Evolutionary conservation across 2,888 invertebrate species (phyloP).

Genomic region (Eupsilia transversa): DNA sequence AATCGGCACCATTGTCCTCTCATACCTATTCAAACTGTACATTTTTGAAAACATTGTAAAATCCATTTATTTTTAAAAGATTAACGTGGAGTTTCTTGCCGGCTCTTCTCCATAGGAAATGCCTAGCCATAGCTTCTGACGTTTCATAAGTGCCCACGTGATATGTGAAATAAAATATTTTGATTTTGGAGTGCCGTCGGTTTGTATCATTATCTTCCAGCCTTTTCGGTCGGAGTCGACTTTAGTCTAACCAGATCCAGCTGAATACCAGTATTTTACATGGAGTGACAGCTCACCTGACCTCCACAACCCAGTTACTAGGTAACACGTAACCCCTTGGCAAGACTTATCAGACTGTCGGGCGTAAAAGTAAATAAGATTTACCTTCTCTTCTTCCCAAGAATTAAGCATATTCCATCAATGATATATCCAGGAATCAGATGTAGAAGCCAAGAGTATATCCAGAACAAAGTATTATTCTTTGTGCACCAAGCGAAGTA

Average conservation of each 20-base stretch:
- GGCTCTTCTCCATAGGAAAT: no score
- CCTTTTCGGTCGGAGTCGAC: not conserved
- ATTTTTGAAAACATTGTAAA: no score
- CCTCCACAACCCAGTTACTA: not conserved
- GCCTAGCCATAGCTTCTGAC: no score
- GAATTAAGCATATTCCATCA: conserved; percentile 57
- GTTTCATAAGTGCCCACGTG: no score
- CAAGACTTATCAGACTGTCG: not conserved
- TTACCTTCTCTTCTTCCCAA: conserved; percentile 64
- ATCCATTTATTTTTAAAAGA: no score
- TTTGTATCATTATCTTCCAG: not conserved
- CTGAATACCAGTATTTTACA: not conserved
- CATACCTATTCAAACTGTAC: no score
- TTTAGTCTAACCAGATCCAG: not conserved
- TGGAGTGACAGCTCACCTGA: not conserved
- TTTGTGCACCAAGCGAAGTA: conserved; percentile 24
- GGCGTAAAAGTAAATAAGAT: not conserved
- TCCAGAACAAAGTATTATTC: conserved; percentile 38
- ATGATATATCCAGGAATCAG: conserved; percentile 66
- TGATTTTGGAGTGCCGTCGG: no score
- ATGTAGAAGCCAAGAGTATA: conserved; percentile 64
- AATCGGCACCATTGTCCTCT: no score
- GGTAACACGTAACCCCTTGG: not conserved
- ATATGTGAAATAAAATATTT: no score
- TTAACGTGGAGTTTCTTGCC: no score